Evolutionary conservation across 2,888 invertebrate genomes (phyloP), one percentile per base, ranked within the genome.

Genomic region (Pilophorus perplexus): DNA sequence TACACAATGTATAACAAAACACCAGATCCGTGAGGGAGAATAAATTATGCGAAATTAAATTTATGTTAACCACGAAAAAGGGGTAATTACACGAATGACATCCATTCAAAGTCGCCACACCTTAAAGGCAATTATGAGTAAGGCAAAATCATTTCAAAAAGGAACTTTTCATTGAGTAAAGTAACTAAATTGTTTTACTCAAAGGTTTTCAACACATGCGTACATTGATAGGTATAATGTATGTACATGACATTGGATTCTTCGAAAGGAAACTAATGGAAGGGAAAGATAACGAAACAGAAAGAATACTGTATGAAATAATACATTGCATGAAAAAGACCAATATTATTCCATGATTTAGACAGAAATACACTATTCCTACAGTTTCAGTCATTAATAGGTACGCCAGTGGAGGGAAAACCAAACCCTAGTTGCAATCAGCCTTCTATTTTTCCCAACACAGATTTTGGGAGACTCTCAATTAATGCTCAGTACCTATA

Each of bases 51-150:
- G 22, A 48, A 48, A 6, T 60, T 2, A 40, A 52, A 54, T 25
- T 25, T 40, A n/a, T n/a, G n/a, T n/a, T n/a, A n/a, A n/a, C n/a
- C n/a, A n/a, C n/a, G n/a, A n/a, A 55, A 55, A 22, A 20, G 20
- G 14, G 20, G 12, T 20, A 38, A 37, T 12, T 38, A 55, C 37
- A 55, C 22, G 20, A 38, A 37, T 20, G 16, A 40, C 59, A 14
- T 42, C 12, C 16, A 12, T 25, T 59, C 44, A 42, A 42, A 42
- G 25, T 42, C 27, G 33, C 33, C 22, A 52, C 48, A 67, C 65
- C 69, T 55, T 54, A 70, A 71, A 71, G 71, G 71, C 71, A 69
- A 68, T 70, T 70, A 66, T 66, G 67, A 69, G 67, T 71, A 70
- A 71, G 70, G 71, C 70, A 68, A 71, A 71, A 71, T 59, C 68